Conservation (phyloP, 2,797 vertebrate genomes). For the Vireo griseus region DNA sequence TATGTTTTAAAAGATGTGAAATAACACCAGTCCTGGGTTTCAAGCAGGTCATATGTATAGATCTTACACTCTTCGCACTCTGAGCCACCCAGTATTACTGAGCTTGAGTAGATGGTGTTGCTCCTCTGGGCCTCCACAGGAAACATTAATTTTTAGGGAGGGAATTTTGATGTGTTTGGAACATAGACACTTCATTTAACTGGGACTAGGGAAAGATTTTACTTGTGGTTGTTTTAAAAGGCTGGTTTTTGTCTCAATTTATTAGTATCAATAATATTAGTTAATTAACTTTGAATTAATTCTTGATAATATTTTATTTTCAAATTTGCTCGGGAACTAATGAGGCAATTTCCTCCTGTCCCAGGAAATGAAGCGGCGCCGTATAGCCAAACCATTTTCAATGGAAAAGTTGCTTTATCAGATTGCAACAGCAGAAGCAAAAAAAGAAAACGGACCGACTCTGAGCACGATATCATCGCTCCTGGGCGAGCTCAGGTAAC, state of each 20-base stretch:
- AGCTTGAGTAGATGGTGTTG: not conserved
- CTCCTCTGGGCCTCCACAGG: not conserved
- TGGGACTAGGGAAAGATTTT: not conserved
- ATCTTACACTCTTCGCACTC: not conserved
- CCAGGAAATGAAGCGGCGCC: conserved; percentile 95
- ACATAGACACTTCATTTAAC: not conserved
- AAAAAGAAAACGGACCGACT: conserved; percentile 92
- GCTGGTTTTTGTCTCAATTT: not conserved
- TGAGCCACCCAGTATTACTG: not conserved
- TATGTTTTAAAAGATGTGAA: not conserved
- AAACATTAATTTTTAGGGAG: not conserved
- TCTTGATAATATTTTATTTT: not conserved
- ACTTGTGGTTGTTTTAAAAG: not conserved
- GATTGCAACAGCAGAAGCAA: conserved; percentile 94
- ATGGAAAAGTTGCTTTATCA: conserved; percentile 99
- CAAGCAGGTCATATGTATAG: not conserved
- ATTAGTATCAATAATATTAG: not conserved
- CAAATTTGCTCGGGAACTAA: not conserved
- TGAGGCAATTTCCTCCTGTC: not conserved
- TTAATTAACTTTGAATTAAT: not conserved
- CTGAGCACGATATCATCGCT: conserved; percentile 93
- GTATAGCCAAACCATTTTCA: conserved; percentile 96
- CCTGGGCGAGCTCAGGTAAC: conserved; percentile 97
- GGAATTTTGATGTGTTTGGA: not conserved
- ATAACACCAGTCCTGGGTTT: not conserved